These are phyloP conservation scores for Agriotes lineatus DNA, from an alignment of 2,888 invertebrate species.

Conservation along the genomic window DNA sequence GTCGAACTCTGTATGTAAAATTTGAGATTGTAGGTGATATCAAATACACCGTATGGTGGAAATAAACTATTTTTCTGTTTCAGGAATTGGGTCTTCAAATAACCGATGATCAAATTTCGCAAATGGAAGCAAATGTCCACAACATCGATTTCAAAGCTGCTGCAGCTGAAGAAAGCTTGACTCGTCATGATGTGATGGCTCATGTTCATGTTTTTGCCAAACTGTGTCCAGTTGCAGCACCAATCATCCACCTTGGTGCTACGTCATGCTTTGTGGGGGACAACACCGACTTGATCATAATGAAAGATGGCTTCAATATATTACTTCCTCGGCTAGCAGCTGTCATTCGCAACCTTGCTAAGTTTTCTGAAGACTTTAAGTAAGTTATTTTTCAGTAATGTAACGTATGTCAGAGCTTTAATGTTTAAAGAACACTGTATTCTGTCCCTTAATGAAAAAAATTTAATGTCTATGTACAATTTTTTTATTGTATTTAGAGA, in stretches of 20 bases:
- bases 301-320: constrained; percentile 89
- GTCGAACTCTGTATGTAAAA: too few species aligned
- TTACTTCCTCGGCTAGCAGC: constrained; percentile 86
- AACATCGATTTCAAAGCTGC: constrained; percentile 91
- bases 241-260: constrained; percentile 97
- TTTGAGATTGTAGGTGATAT: too few species aligned
- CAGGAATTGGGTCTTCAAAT: constrained; percentile 88
- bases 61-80: constrained; percentile 13
- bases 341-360: constrained; percentile 81
- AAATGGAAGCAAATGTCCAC: constrained; percentile 83
- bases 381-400: constrained; percentile 63
- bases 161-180: constrained; percentile 85
- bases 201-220: constrained; percentile 95
- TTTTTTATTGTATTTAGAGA: too few species aligned
- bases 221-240: constrained; percentile 91
- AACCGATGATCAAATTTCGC: constrained; percentile 83
- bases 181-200: constrained; percentile 99
- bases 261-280: constrained; percentile 99
- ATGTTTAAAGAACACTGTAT: too few species aligned
- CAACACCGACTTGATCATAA: constrained; percentile 92
- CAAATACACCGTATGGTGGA: too few species aligned
- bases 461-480: too few species aligned
- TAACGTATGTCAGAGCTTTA: too few species aligned
- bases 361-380: constrained; percentile 85
- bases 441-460: too few species aligned